Base-by-base conservation (phyloP, 2,797 vertebrate species). In the Hypotaenidia philippensis region DNA sequence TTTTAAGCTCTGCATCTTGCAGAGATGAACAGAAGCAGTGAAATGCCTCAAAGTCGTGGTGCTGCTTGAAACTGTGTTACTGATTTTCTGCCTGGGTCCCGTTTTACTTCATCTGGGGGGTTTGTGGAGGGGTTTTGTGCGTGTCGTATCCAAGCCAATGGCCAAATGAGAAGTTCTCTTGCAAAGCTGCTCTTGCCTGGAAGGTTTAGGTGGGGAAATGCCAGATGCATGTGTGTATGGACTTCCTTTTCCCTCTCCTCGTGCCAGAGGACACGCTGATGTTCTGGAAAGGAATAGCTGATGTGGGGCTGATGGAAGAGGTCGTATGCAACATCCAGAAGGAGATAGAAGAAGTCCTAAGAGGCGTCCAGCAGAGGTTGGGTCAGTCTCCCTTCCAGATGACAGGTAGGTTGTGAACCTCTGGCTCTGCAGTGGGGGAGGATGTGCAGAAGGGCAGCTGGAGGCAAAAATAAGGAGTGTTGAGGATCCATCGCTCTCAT, bases 221-320 rank as follows among this genome's bases (percentile, higher is more conserved):
- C 47, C 56, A 75, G 68, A 29, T 69, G 38, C 31, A 78, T 60
- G 26, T 68, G 26, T 13, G 1, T 32, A 12, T 23, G 77, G 65
- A 94, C 32, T 87, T 64, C 64, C 89, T 95, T 34, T 93, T 79
- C 38, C 36, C 47, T 44, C 85, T 83, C 52, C 75, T 94, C 79
- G 8, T 96, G 78, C 76, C 95, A 99, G 99, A 99, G 98, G 99
- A 99, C 95, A 99, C 99, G 0, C 95, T 99, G 96, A 99, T 98
- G 97, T 99, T 99, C 97, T 99, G 99, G 99, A 99, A 99, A 95
- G 99, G 99, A 92, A 99, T 99, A 47, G 99, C 99, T 63, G 98
- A 99, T 27, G 98, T 99, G 89, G 99, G 99, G 34, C 97, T 99
- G 96, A 99, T 99, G 99, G 98, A 99, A 69, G 98, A 99, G 79